These are phyloP conservation scores for Neuroterus valhalla DNA, from an alignment of 1,140 invertebrate genomes.

Conservation along the genomic window DNA sequence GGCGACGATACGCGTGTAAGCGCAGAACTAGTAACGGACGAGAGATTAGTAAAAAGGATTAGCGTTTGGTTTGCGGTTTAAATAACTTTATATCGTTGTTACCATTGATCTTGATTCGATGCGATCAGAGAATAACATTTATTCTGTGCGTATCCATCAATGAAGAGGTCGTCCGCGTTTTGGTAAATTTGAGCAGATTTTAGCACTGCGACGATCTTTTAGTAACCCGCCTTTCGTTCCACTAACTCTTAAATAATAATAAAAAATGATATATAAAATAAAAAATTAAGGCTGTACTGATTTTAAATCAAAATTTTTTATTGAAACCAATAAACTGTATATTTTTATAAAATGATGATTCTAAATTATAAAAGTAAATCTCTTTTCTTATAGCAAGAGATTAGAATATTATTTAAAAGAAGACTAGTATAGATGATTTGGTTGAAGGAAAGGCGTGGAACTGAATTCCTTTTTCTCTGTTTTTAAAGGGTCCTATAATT, in stretches of 20 bases:
- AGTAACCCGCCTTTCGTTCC: slow-evolving; percentile 11
- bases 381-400: neutral
- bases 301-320: neutral
- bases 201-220: slow-evolving; percentile 19
- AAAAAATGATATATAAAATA: neutral
- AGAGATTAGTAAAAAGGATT: slow-evolving; percentile 13
- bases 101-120: slow-evolving; percentile 27
- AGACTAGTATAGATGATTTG: neutral
- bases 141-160: slow-evolving; percentile 20
- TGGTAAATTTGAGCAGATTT: slow-evolving; percentile 4
- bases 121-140: slow-evolving; percentile 18
- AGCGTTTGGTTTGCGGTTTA: slow-evolving; percentile 24
- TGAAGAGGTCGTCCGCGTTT: neutral
- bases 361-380: neutral
- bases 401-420: neutral
- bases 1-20: slow-evolving; percentile 26
- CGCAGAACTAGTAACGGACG: slow-evolving; percentile 29
- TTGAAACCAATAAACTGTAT: neutral
- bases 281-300: neutral
- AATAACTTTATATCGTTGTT: slow-evolving; percentile 29
- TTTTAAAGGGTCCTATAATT: slow-evolving; percentile 23
- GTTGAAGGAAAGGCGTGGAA: slow-evolving; percentile 20
- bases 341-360: slow-evolving; percentile 3
- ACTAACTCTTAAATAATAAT: neutral
- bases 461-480: slow-evolving; percentile 18